phyloP scores from a whole-genome alignment of 2,888 invertebrate genomes.

The Heliconius ismenius region DNA sequence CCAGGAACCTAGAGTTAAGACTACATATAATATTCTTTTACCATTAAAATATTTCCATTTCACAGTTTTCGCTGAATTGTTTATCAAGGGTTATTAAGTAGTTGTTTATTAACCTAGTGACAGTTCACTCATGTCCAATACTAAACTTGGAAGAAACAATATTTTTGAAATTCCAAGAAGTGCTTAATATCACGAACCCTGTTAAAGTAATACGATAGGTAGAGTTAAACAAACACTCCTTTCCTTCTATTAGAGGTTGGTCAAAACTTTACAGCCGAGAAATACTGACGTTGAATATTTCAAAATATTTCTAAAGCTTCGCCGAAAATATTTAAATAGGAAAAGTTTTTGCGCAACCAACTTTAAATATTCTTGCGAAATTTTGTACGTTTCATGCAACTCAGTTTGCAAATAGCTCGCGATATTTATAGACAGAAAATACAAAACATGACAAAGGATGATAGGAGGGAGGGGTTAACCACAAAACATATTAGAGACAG shows the following conservation, averaged over 20 bases:
- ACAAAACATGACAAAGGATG: neutral
- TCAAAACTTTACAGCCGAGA: neutral
- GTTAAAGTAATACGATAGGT: neutral
- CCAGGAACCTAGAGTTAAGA: no score
- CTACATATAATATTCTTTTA: no score
- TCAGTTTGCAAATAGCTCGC: neutral
- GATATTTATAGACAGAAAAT: slow-evolving; percentile 12
- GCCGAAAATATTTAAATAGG: slow-evolving; percentile 24
- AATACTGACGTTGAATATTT: slow-evolving; percentile 15
- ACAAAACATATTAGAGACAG: no score
- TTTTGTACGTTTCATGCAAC: slow-evolving; percentile 20
- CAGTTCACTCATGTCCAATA: no score
- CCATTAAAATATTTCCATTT: no score
- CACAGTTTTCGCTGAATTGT: no score
- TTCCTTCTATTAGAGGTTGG: neutral
- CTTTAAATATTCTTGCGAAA: slow-evolving; percentile 22
- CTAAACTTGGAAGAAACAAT: no score
- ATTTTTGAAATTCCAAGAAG: no score
- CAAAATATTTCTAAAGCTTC: slow-evolving; percentile 18
- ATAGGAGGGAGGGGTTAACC: no score
- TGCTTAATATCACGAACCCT: neutral
- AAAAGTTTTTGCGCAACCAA: slow-evolving; percentile 18
- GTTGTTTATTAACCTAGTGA: no score
- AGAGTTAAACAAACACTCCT: neutral
- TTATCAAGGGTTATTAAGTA: no score